Evolutionary conservation across 2,888 invertebrate genomes (phyloP), one percentile per base, ranked within the genome.

Genomic region (Idaea aversata): DNA sequence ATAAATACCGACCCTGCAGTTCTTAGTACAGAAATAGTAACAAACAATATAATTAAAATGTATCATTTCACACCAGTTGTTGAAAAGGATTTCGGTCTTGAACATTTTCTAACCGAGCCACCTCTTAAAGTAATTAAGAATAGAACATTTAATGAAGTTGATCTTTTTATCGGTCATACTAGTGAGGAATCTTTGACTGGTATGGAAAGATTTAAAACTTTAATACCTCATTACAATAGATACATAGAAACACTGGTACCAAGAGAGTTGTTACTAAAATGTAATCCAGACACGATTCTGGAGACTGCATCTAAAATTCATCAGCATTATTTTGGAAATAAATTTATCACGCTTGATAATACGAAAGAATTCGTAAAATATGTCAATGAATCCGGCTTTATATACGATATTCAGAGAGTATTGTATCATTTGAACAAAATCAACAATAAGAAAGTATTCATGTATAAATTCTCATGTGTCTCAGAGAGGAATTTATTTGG

Each of bases 101-200:
- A 77, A 0, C 69, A 70, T 57, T 82, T 80, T 59, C 59, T 82
- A 34, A 72, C 68, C 0, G 74, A 79, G 66, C 64, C 75, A 10
- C 72, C 77, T 13, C 67, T 67, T 7, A 60, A 73, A 64, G 57
- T 63, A 15, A 36, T 75, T 7, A 73, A 70, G 74, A 80, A 87
- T 25, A 94, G 94, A 16, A 83, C 82, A 16, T 77, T 93, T 34
- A 76, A 76, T 62, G 69, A 75, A 25, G 88, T 94, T 2, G 96
- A 96, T 0, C 92, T 95, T 84, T 94, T 97, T 80, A 90, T 95
- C 36, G 96, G 96, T 6, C 79, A 95, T 7, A 96, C 95, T 25
- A 93, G 93, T 3, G 93, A 95, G 65, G 96, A 96, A 85, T 95
- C 95, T 7, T 61, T 76, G 5, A 16, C 67, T 3, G 63, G 47